Percentiles rank a stretch among this genome's conserved stretches.
Conservation (phyloP, 1,140 invertebrate species). For the Cydia strobilella region DNA sequence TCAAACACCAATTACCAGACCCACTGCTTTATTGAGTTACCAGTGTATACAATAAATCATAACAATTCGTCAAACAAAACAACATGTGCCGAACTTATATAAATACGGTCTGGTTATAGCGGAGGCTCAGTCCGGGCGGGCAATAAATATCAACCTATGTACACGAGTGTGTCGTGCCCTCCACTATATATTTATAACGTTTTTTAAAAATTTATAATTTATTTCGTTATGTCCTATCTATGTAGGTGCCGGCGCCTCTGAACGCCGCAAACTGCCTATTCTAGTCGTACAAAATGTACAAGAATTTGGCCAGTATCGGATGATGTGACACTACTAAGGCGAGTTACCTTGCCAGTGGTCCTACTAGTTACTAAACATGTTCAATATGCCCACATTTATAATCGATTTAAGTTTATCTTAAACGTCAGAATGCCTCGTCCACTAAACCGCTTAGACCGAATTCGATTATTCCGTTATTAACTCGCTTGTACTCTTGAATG, state of each 20-base stretch:
- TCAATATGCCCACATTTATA: no score
- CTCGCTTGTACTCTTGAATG: no score
- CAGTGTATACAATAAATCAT: constrained; percentile 79
- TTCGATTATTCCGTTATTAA: no score
- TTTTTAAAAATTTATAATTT: constrained; percentile 76
- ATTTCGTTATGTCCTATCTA: constrained; percentile 78
- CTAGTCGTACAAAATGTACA: constrained; percentile 9
- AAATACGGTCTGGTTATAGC: constrained; percentile 70
- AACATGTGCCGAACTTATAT: constrained; percentile 77
- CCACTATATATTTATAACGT: constrained; percentile 71
- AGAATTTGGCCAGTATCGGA: constrained; percentile 16
- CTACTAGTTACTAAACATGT: not conserved
- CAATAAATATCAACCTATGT: constrained; percentile 78
- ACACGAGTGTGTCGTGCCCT: constrained; percentile 66
- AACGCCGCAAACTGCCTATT: not conserved
- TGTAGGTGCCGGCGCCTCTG: constrained; percentile 46
- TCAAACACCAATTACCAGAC: constrained; percentile 76
- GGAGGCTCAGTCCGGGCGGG: constrained; percentile 55
- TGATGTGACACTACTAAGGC: not conserved
- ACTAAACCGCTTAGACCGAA: no score
- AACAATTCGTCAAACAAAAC: constrained; percentile 80
- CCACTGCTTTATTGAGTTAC: constrained; percentile 79
- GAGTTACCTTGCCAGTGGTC: not conserved
- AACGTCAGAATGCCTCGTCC: no score
- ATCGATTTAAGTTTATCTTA: no score